Percentiles rank a stretch among this genome's conserved stretches.
Conservation (phyloP, 2,797 vertebrate species). For the Sebastes hubbsi region DNA sequence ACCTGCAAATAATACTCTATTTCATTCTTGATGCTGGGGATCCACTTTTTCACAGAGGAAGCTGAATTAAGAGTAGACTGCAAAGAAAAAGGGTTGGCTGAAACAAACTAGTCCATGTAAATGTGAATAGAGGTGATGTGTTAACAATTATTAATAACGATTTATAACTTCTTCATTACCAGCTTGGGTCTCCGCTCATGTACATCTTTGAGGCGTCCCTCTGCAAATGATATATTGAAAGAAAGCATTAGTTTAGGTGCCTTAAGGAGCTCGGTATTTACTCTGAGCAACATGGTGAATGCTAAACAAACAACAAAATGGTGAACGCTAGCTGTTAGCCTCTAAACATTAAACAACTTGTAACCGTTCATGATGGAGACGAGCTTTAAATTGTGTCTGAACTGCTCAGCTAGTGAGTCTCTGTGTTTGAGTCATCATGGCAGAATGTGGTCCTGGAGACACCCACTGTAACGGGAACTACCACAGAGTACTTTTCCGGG, state of each 20-base stretch:
- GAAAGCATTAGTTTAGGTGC: neutral
- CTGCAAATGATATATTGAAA: conserved; percentile 53
- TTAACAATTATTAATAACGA: neutral
- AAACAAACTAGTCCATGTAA: neutral
- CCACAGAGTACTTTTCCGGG: neutral
- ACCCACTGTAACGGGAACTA: neutral
- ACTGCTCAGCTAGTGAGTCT: neutral
- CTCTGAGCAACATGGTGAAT: neutral
- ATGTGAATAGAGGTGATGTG: neutral
- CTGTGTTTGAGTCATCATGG: neutral
- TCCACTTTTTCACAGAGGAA: conserved; percentile 84
- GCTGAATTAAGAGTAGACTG: conserved; percentile 81
- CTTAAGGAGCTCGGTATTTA: neutral
- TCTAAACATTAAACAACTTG: neutral
- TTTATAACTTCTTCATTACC: conserved; percentile 62
- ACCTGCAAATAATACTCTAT: conserved; percentile 87
- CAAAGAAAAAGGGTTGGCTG: neutral
- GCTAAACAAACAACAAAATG: neutral
- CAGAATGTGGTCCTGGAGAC: neutral
- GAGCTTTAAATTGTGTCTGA: neutral
- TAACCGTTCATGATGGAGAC: neutral
- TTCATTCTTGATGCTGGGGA: conserved; percentile 86
- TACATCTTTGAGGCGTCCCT: conserved; percentile 81
- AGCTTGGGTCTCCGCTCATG: conserved; percentile 78
- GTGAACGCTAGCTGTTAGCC: neutral